Conservation (phyloP, 2,113 vertebrate species). For the Neolamprologus tretocephalus region DNA sequence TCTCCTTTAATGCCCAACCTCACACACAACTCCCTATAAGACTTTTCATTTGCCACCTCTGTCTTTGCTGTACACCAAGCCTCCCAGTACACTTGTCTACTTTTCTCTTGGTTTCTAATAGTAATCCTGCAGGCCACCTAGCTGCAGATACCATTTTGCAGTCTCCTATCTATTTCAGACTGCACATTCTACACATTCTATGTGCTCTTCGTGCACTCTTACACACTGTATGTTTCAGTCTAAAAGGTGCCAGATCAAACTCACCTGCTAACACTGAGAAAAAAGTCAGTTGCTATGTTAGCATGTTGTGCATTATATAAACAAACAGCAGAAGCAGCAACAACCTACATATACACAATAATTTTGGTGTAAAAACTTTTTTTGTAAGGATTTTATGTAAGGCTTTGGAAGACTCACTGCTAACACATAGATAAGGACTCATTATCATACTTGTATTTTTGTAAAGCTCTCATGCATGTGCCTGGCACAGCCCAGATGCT, state of each 20-base stretch:
- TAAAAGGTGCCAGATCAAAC: not conserved
- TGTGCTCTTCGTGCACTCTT: not conserved
- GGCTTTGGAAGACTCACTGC: not conserved
- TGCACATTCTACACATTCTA: not conserved
- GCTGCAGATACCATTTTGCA: not conserved
- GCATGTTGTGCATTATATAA: not conserved
- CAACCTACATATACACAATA: not conserved
- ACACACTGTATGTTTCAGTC: not conserved
- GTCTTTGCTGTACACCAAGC: not conserved
- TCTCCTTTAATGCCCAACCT: not conserved
- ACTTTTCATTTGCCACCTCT: not conserved
- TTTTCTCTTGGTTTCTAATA: not conserved
- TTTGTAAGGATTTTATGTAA: not conserved
- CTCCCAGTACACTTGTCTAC: not conserved
- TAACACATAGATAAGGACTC: not conserved
- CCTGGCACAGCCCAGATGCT: conserved; percentile 31
- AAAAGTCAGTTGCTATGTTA: not conserved
- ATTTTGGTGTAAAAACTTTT: not conserved
- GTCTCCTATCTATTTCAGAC: not conserved
- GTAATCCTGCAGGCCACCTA: not conserved
- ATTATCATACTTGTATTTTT: conserved; percentile 19
- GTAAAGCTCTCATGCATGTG: conserved; percentile 11
- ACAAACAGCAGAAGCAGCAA: not conserved
- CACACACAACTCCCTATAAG: not conserved
- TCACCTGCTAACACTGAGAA: not conserved